Evolutionary conservation across 2,113 vertebrate species (phyloP).

Genomic region (Spheniscus mendiculus): DNA sequence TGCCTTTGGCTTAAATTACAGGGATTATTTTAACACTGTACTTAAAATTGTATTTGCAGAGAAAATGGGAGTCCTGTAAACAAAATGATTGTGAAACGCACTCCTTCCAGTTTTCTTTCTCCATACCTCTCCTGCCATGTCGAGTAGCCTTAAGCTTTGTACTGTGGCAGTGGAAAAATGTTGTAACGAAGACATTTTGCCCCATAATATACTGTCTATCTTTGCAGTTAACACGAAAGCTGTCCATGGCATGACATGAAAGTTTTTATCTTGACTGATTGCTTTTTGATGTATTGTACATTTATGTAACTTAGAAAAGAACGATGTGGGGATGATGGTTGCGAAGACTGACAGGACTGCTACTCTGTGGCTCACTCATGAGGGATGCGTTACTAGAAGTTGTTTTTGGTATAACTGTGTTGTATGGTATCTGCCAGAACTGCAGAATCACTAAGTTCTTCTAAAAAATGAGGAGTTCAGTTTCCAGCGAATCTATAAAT

Average conservation of each 20-base stretch:
- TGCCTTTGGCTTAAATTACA: background rate
- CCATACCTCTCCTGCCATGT: background rate
- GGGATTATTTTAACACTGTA: background rate
- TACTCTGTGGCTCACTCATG: background rate
- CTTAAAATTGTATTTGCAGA: background rate
- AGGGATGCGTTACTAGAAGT: background rate
- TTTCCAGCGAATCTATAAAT: background rate
- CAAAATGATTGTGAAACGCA: background rate
- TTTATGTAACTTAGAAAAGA: background rate
- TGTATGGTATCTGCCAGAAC: background rate
- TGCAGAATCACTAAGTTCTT: background rate
- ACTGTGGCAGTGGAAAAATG: background rate
- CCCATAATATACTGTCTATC: background rate
- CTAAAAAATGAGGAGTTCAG: background rate
- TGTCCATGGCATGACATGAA: background rate
- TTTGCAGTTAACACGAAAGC: background rate
- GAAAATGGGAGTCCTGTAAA: background rate
- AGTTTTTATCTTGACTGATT: background rate
- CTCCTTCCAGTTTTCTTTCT: background rate
- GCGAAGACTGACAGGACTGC: background rate
- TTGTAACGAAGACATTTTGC: background rate
- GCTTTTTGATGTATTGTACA: background rate
- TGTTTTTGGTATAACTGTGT: background rate
- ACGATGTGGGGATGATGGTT: background rate
- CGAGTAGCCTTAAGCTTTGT: background rate